Percentiles rank a stretch among this genome's conserved stretches.
Evolutionary conservation across 2,113 vertebrate genomes (phyloP).

Genomic region (Phalacrocorax carbo): DNA sequence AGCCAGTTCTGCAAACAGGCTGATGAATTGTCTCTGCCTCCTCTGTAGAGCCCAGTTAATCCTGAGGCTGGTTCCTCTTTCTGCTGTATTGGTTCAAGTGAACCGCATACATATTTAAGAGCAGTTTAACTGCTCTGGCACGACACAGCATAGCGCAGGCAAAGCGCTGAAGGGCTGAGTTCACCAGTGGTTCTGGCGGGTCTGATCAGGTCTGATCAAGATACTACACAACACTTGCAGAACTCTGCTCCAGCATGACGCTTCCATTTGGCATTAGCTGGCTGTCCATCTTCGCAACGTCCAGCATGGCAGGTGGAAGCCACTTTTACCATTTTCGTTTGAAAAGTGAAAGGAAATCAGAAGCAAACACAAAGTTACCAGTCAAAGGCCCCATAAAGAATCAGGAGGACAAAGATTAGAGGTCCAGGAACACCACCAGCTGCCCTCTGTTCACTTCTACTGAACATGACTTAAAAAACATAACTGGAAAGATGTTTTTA

Average conservation of each 20-base stretch:
- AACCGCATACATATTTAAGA: neutral
- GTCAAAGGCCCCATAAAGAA: neutral
- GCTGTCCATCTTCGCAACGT: accelerated
- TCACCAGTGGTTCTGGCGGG: neutral
- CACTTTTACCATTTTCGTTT: neutral
- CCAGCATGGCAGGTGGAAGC: neutral
- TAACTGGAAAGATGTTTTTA: neutral
- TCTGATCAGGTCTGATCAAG: neutral
- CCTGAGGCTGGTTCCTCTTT: neutral
- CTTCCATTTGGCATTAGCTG: neutral
- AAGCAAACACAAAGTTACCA: neutral
- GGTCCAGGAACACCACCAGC: neutral
- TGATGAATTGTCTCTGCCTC: neutral
- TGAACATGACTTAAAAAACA: neutral
- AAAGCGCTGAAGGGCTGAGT: neutral
- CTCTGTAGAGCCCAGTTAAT: neutral
- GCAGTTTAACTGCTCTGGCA: neutral
- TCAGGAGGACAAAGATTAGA: neutral
- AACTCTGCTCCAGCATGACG: neutral
- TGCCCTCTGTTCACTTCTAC: neutral
- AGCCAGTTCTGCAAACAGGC: neutral
- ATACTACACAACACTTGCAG: no score
- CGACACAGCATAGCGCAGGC: neutral
- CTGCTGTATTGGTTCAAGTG: neutral
- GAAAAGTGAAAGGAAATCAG: neutral